Evolutionary conservation across 2,113 vertebrate species (phyloP), one percentile per base, ranked within the genome.

Genomic region (Gallinago media): DNA sequence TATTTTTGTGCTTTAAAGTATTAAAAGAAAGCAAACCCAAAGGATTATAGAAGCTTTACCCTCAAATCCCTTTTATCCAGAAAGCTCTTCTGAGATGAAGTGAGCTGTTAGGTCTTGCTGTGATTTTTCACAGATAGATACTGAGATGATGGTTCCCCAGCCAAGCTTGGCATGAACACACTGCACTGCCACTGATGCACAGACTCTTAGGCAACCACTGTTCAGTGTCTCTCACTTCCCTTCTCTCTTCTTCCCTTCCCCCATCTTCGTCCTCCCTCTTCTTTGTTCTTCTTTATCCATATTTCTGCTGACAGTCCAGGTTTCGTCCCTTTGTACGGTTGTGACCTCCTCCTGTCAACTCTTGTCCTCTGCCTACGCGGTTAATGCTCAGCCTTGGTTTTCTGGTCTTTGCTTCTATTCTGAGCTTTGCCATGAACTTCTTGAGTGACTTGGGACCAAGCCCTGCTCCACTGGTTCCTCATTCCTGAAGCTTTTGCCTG

Each of bases 11-110:
- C 92, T 96, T 95, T 94, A 76, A 50, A 62, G 91, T 61, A 97
- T 75, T 94, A 92, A 93, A 96, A 93, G 92, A 94, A 93, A 95
- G 92, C 94, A 94, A 94, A 84, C 88, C 73, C 88, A 75, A 71
- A 62, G 76, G 96, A 93, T 97, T 96, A 95, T 47, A 42, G 86
- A 91, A 83, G 80, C 79, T 94, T 96, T 96, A 73, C 66, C 54
- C 74, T 85, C 38, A 91, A 95, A 95, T 95, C 94, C 70, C 66
- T 91, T 97, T 94, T 91, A 96, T 95, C 96, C 94, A 87, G 86
- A 70, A 36, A 68, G 80, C 83, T 91, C 83, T 94, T 89, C 61
- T 42, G 62, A 92, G 95, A 89, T 94, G 42, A 72, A 92, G 77
- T n/a, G 73, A 87, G 84, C 62, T 65, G 44, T 79, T 84, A 82